Percentiles rank a stretch among this genome's conserved stretches.
These are phyloP conservation scores for Watsonalla binaria DNA, from an alignment of 2,888 invertebrate genomes.

Conservation along the genomic window DNA sequence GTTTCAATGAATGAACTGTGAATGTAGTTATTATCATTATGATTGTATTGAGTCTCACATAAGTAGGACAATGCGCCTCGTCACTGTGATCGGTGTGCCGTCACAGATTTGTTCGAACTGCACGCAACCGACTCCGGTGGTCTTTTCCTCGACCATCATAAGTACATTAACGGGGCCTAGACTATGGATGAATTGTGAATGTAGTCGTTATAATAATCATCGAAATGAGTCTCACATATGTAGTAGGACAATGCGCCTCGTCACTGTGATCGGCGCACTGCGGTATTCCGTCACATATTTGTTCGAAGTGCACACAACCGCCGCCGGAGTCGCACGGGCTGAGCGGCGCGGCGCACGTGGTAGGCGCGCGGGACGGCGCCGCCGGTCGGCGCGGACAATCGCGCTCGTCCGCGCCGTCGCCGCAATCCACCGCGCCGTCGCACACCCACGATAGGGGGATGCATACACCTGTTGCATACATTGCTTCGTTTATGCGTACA, in stretches of 20 bases:
- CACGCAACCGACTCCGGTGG: too few species aligned
- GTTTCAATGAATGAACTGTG: too few species aligned
- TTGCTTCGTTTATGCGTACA: too few species aligned
- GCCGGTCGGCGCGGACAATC: slow-evolving; percentile 30
- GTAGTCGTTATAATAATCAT: too few species aligned
- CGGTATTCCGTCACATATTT: slow-evolving; percentile 86
- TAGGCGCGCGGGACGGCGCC: slow-evolving; percentile 17
- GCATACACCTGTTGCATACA: slow-evolving; percentile 87
- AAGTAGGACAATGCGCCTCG: too few species aligned
- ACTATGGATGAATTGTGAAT: too few species aligned
- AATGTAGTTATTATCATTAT: too few species aligned
- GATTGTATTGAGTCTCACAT: too few species aligned
- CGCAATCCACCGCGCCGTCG: slow-evolving; percentile 89
- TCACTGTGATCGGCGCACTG: slow-evolving; percentile 87
- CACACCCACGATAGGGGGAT: slow-evolving; percentile 89
- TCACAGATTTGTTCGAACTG: too few species aligned
- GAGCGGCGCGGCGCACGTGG: slow-evolving; percentile 24
- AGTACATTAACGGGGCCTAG: too few species aligned
- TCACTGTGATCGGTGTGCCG: too few species aligned
- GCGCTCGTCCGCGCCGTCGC: slow-evolving; percentile 88
- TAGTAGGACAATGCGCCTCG: slow-evolving; percentile 70
- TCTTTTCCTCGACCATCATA: too few species aligned
- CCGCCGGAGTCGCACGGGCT: slow-evolving; percentile 71
- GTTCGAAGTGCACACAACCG: slow-evolving; percentile 81
- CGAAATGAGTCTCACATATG: slow-evolving; percentile 16